These are phyloP conservation scores for Amphiprion clarkii DNA, from an alignment of 2,797 vertebrate genomes.

Conservation along the genomic window DNA sequence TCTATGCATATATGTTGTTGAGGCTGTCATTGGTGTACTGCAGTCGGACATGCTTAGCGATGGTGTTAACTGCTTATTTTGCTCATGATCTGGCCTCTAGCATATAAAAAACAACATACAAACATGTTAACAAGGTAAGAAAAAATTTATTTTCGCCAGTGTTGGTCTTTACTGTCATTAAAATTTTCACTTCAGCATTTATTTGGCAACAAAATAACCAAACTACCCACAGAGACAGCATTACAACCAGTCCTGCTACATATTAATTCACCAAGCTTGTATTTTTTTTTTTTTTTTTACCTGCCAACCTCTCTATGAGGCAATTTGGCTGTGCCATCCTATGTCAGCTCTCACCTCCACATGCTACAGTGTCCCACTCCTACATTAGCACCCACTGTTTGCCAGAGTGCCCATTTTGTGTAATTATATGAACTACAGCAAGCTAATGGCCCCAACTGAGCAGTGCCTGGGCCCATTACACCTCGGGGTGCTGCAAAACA, in stretches of 20 bases:
- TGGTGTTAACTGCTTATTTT: too few species aligned
- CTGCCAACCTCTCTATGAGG: slow-evolving; percentile 32
- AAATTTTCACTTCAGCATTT: neutral
- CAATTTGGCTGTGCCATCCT: slow-evolving; percentile 54
- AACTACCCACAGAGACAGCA: slow-evolving; percentile 16
- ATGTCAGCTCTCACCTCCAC: slow-evolving; percentile 49
- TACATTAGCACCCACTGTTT: slow-evolving; percentile 79
- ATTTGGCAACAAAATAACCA: slow-evolving; percentile 4
- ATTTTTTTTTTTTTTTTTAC: slow-evolving; percentile 22
- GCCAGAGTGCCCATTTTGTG: slow-evolving; percentile 81
- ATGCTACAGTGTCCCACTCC: slow-evolving; percentile 54
- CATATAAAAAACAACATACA: too few species aligned
- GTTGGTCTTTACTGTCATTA: too few species aligned
- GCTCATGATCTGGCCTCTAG: too few species aligned
- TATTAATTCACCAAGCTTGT: slow-evolving; percentile 17
- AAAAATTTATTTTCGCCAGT: too few species aligned
- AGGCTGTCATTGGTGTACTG: too few species aligned
- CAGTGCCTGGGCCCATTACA: slow-evolving; percentile 76
- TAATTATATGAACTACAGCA: slow-evolving; percentile 82
- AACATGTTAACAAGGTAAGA: too few species aligned
- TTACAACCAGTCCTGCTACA: neutral
- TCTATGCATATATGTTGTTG: too few species aligned
- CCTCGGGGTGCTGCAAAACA: slow-evolving; percentile 78
- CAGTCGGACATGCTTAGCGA: too few species aligned
- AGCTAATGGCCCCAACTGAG: slow-evolving; percentile 80